Evolutionary conservation across 1,140 invertebrate species (phyloP).

Genomic region (Ips typographus): DNA sequence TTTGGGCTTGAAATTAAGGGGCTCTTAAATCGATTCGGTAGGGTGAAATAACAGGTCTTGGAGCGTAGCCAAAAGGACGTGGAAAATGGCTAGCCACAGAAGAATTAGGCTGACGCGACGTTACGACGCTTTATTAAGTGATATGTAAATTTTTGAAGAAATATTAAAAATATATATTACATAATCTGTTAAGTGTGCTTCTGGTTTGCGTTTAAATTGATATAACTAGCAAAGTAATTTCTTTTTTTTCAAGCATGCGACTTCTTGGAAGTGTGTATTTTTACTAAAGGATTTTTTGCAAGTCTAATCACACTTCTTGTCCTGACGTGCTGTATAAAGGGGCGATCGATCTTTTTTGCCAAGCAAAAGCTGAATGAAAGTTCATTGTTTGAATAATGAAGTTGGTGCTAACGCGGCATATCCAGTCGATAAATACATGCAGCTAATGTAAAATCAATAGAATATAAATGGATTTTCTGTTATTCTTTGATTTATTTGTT

Average conservation of each 20-base stretch:
- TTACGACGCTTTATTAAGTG: too few relatives aligned
- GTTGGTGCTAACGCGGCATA: slow-evolving; percentile 9
- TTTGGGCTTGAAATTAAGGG: neutral
- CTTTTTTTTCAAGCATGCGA: neutral
- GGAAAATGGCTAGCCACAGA: slow-evolving; percentile 8
- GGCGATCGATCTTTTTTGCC: slow-evolving; percentile 2
- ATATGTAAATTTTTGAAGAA: too few relatives aligned
- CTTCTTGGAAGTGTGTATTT: too few relatives aligned
- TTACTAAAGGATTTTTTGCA: too few relatives aligned
- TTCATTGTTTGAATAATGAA: slow-evolving; percentile 17
- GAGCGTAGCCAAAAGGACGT: neutral
- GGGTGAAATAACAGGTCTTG: slow-evolving; percentile 11
- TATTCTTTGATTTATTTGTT: too few relatives aligned
- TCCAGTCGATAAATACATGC: slow-evolving; percentile 4
- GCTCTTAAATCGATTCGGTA: neutral
- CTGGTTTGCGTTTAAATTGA: too few relatives aligned
- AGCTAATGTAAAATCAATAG: slow-evolving; percentile 21
- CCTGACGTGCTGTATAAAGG: neutral
- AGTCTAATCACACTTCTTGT: too few relatives aligned
- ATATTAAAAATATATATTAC: too few relatives aligned
- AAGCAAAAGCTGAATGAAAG: slow-evolving; percentile 22
- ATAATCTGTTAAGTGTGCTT: too few relatives aligned
- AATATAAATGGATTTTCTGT: neutral
- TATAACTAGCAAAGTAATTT: neutral
- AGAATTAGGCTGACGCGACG: neutral